phyloP scores from a whole-genome alignment of 1,140 invertebrate genomes.

The Elysia chlorotica region DNA sequence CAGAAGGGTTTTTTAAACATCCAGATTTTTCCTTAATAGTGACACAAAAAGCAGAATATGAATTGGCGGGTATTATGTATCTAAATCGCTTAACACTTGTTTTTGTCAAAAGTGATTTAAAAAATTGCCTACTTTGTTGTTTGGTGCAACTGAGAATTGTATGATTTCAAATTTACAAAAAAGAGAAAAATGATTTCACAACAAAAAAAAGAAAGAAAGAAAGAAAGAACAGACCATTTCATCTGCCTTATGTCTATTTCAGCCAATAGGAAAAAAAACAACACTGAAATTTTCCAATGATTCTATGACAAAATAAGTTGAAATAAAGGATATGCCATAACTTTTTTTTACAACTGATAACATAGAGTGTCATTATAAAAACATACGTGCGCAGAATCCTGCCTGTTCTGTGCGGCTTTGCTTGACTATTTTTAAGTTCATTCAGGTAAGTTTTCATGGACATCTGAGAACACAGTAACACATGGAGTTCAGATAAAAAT shows the following conservation, averaged over 20 bases:
- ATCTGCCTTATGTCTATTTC: too few relatives aligned
- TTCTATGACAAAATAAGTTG: neutral
- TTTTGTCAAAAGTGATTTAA: neutral
- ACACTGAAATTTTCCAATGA: neutral
- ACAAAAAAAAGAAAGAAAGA: too few relatives aligned
- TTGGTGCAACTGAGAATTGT: too few relatives aligned
- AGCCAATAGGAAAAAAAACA: neutral
- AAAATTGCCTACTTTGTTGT: too few relatives aligned
- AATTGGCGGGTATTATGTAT: neutral
- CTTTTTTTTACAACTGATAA: neutral
- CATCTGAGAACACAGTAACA: conserved; percentile 1
- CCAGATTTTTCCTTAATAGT: too few relatives aligned
- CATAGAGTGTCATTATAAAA: neutral
- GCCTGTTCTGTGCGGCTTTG: conserved; percentile 11
- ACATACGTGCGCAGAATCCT: conserved; percentile 9
- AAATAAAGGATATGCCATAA: neutral
- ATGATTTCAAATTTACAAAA: too few relatives aligned
- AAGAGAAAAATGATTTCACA: too few relatives aligned
- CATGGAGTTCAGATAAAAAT: neutral
- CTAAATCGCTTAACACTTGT: neutral
- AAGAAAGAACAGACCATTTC: neutral
- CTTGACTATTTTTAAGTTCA: neutral
- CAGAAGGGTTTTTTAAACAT: neutral
- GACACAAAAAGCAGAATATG: too few relatives aligned
- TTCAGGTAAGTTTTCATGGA: neutral